phyloP scores from a whole-genome alignment of 37 sponge, comb jelly and placozoan species.

The Haliclona indistincta region DNA sequence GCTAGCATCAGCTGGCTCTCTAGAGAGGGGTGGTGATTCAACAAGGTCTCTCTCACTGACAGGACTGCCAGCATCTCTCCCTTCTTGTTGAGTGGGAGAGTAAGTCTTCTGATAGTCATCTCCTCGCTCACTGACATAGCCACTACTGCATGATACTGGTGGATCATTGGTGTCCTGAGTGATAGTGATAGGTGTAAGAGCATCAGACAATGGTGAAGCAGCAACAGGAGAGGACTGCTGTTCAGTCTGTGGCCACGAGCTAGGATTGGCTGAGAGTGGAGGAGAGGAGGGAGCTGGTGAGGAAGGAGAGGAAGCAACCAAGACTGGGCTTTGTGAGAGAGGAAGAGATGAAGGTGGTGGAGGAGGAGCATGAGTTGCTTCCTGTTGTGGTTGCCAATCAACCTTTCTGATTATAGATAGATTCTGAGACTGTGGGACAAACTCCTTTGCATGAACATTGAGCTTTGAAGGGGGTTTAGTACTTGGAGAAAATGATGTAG shows the following conservation, averaged over 20 bases:
- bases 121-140: too few species aligned
- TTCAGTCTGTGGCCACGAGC: not conserved
- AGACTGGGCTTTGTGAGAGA: too few species aligned
- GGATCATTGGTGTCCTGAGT: not conserved
- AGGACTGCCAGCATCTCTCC: too few species aligned
- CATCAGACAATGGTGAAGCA: not conserved
- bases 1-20: not conserved
- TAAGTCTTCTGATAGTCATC: not conserved
- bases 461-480: too few species aligned
- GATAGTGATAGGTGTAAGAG: not conserved
- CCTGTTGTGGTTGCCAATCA: not conserved
- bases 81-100: too few species aligned
- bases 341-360: not conserved
- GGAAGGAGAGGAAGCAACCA: not conserved
- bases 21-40: too few species aligned
- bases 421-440: not conserved
- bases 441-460: conserved; percentile 9
- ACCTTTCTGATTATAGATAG: conserved; percentile 1
- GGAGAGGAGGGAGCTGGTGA: not conserved
- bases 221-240: not conserved
- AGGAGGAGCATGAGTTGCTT: not conserved
- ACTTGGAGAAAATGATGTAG: not conserved
- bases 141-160: too few species aligned
- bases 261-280: not conserved
- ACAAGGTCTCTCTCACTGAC: too few species aligned